Evolutionary conservation across 2,888 invertebrate genomes (phyloP), one percentile per base, ranked within the genome.

Genomic region (Lochmaea crataegi): DNA sequence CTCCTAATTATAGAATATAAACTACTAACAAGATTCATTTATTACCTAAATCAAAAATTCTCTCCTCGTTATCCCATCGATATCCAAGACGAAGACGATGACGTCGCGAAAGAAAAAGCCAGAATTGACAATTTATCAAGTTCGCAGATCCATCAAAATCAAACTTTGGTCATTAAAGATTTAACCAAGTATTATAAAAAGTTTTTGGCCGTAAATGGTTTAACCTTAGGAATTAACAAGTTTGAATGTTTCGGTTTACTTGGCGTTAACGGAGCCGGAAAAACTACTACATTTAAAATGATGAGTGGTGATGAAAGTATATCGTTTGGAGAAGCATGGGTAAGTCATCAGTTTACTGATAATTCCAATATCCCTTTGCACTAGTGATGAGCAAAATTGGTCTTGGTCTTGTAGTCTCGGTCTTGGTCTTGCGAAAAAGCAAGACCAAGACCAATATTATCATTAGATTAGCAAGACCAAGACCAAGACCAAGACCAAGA

Each of bases 211-310:
- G 97, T 97, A 0, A 92, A 95, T 84, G 92, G 93, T 79, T 75
- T 80, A 14, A 85, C 85, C 83, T 84, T 91, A 83, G 93, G 91
- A 64, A 91, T 94, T 0, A 90, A 90, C 65, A 88, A 91, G 73
- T 90, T 90, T 6, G 95, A 95, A 86, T 94, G 94, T 82, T 96
- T 96, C 82, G 95, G 95, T 1, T 86, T 96, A 53, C 87, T 96
- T 66, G 95, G 96, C 0, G 92, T 95, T 0, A 96, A 96, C 84
- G 96, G 96, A 11, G 95, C 96, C 2, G 96, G 96, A 0, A 96
- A 96, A 86, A 95, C 95, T 0, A 92, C 93, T 0, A 96, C 96
- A 0, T 97, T 97, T 85, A 94, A 94, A 87, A 95, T 96, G 93
- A 87, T 96, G 81, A 96, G 96, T 65, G 96, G 96, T 0, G 96